These are phyloP conservation scores for Copsychus sechellarum DNA, from an alignment of 2,113 vertebrate species.

Conservation along the genomic window DNA sequence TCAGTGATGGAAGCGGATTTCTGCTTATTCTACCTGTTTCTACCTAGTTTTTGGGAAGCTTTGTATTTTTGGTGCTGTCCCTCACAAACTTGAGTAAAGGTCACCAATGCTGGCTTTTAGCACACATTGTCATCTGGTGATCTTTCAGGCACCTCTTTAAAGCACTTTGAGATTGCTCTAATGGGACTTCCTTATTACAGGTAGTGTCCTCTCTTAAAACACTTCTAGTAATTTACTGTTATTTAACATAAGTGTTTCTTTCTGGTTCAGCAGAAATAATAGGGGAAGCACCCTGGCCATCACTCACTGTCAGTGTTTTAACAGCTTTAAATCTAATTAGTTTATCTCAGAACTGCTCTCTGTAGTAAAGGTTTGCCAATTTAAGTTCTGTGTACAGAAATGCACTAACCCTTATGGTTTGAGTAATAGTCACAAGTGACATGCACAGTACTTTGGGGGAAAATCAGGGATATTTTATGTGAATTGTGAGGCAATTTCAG, in stretches of 20 bases:
- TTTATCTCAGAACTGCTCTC: slow-evolving; percentile 36
- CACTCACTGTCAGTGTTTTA: slow-evolving; percentile 19
- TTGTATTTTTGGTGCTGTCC: background rate
- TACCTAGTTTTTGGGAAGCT: background rate
- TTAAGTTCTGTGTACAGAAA: slow-evolving; percentile 16
- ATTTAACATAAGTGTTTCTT: background rate
- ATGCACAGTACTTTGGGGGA: background rate
- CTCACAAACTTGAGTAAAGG: background rate
- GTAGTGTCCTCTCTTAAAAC: background rate
- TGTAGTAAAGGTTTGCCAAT: background rate
- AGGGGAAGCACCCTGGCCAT: background rate
- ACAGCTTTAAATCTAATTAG: slow-evolving; percentile 40
- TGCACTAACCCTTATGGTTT: background rate
- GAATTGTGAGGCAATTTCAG: background rate
- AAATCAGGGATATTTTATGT: background rate
- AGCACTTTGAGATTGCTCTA: background rate
- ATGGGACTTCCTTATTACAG: background rate
- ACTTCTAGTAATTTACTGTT: background rate
- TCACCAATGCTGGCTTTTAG: background rate
- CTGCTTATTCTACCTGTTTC: background rate
- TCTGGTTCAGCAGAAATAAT: slow-evolving; percentile 39
- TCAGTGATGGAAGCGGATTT: background rate
- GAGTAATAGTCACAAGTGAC: background rate
- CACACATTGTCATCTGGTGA: fast-evolving
- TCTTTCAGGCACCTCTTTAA: background rate